Base-by-base conservation (phyloP, 23 tunicate species). In the Pegea sp. region DNA sequence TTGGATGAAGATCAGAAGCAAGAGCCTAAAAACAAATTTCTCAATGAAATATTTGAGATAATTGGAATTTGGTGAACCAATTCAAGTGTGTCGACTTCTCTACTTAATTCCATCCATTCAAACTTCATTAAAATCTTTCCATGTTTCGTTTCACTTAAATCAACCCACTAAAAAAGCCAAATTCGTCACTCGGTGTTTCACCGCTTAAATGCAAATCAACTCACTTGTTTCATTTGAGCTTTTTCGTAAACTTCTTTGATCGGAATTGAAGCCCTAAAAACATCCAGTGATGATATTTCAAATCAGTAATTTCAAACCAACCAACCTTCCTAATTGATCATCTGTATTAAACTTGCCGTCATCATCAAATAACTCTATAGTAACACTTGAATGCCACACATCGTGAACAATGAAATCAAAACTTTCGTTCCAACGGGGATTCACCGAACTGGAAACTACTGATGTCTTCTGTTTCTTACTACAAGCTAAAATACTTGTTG, bases 391-490 rank as follows among this genome's bases (percentile, higher is more conserved):
- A 21, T 33, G 28, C 8, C 32, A 60, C 22, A 81, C 49, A 29
- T 81, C 75, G 22, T 7, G 7, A 3, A 81, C 55, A 1, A 72
- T 29, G 26, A 60, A 72, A 28, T 81, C 75, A 49, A 71, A 81
- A 1, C 61, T 25, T 58, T 81, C 93, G 46, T 81, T 72, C 93
- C 93, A 81, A 13, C 22, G 25, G 11, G 93, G 93, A 43, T 81
- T 81, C 23, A 81, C 21, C 23, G 57, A 28, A 24, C 72, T 70
- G 21, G 56, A 21, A 33, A 79, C 42, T 20, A 53, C n/a, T n/a
- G n/a, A n/a, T n/a, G n/a, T n/a, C n/a, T n/a, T n/a, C n/a, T n/a
- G n/a, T n/a, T n/a, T n/a, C n/a, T n/a, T n/a, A n/a, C n/a, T n/a
- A n/a, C n/a, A n/a, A n/a, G n/a, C n/a, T n/a, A n/a, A n/a, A n/a